Percentiles rank a stretch among this genome's conserved stretches.
phyloP scores from a whole-genome alignment of 1,140 invertebrate genomes.

The Pemphigus obesinymphae region DNA sequence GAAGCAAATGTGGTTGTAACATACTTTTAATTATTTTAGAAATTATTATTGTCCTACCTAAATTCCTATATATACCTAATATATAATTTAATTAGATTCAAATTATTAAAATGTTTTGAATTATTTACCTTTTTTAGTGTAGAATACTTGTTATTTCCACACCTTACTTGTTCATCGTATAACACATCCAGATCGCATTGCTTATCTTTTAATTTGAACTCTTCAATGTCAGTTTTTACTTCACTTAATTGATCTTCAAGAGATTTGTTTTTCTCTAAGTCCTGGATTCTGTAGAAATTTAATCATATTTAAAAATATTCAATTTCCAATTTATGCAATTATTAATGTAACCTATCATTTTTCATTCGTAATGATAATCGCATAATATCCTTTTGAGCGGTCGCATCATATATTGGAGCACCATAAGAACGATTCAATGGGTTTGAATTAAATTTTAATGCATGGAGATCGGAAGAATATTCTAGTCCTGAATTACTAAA shows the following conservation, averaged over 20 bases:
- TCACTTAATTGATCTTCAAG: slow-evolving; percentile 88
- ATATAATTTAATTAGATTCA: no score
- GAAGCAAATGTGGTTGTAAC: no score
- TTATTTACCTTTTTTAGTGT: slow-evolving; percentile 76
- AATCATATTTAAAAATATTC: slow-evolving; percentile 17
- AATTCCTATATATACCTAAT: no score
- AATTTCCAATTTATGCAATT: not conserved
- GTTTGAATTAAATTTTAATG: slow-evolving; percentile 51
- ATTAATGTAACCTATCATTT: slow-evolving; percentile 78
- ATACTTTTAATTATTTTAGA: no score
- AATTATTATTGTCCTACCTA: no score
- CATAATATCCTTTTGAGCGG: slow-evolving; percentile 75
- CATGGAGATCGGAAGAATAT: slow-evolving; percentile 53
- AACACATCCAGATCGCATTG: slow-evolving; percentile 82
- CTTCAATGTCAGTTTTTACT: slow-evolving; percentile 88
- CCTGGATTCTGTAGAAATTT: slow-evolving; percentile 67
- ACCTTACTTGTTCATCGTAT: slow-evolving; percentile 85
- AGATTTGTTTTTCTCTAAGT: slow-evolving; percentile 90
- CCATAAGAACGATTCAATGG: slow-evolving; percentile 29
- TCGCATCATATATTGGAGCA: slow-evolving; percentile 63
- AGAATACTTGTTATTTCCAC: slow-evolving; percentile 95
- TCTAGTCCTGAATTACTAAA: slow-evolving; percentile 47
- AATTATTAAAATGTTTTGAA: no score
- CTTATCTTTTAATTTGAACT: slow-evolving; percentile 89
- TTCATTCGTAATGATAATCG: slow-evolving; percentile 90